Evolutionary conservation across 2,888 invertebrate genomes (phyloP).

Genomic region (Acleris sparsana): DNA sequence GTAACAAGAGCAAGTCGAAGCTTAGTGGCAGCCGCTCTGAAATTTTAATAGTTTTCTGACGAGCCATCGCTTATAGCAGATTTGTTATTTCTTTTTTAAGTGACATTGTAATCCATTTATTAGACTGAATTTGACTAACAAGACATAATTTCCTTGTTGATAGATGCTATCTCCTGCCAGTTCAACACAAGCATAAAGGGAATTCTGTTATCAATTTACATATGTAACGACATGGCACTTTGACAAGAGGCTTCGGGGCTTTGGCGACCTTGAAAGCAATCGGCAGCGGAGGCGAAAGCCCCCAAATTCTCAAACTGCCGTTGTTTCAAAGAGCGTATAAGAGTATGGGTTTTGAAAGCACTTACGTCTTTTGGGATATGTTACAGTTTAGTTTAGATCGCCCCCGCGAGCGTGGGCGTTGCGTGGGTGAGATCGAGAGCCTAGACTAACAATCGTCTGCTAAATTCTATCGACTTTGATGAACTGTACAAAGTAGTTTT

Average conservation of each 20-base stretch:
- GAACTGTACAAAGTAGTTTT: constrained; percentile 29
- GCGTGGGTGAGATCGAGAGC: constrained; percentile 53
- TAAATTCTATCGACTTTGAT: constrained; percentile 18
- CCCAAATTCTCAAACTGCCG: constrained; percentile 30
- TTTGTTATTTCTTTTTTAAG: too few species aligned
- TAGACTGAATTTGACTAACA: too few species aligned
- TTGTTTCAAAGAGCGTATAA: constrained; percentile 3
- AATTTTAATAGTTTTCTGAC: neutral
- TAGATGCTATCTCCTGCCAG: neutral
- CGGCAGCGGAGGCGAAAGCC: constrained; percentile 38
- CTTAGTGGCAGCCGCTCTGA: neutral
- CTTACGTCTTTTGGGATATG: constrained; percentile 2
- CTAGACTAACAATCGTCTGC: constrained; percentile 31
- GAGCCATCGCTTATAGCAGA: neutral
- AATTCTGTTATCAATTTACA: constrained; percentile 32
- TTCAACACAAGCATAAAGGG: constrained; percentile 11
- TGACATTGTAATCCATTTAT: too few species aligned
- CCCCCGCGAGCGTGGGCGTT: constrained; percentile 49
- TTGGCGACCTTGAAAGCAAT: constrained; percentile 41
- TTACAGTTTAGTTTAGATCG: constrained; percentile 1
- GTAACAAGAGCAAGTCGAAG: neutral
- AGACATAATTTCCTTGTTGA: neutral
- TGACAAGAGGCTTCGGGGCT: constrained; percentile 33
- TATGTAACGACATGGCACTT: constrained; percentile 30
- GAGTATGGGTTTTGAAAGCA: neutral